These are phyloP conservation scores for Macrophya annulata DNA, from an alignment of 2,888 invertebrate genomes.

Conservation along the genomic window DNA sequence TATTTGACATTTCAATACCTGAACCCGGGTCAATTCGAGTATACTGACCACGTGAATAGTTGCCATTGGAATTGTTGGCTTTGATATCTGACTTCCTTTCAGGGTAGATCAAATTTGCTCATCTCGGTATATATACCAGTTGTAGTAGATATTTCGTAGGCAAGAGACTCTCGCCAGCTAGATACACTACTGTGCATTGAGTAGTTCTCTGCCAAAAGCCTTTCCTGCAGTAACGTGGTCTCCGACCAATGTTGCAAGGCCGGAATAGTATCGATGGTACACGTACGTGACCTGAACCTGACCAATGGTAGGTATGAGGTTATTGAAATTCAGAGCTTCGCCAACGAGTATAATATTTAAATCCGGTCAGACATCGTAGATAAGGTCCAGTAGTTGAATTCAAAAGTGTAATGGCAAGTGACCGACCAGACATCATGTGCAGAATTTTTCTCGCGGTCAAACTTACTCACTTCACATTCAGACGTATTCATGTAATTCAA, in stretches of 20 bases:
- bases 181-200: neutral
- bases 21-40: neutral
- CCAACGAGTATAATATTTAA: constrained; percentile 23
- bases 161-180: constrained; percentile 7
- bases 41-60: constrained; percentile 4
- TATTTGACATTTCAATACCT: neutral
- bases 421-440: neutral
- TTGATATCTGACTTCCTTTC: constrained; percentile 25
- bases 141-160: neutral
- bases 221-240: neutral
- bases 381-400: constrained; percentile 13
- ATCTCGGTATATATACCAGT: constrained; percentile 8
- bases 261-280: neutral
- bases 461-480: neutral
- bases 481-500: neutral
- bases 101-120: constrained; percentile 17
- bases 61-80: constrained; percentile 2
- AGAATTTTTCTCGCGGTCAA: neutral
- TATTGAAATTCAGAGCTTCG: constrained; percentile 37
- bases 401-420: neutral
- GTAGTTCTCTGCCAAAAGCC: constrained; percentile 14
- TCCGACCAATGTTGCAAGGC: neutral
- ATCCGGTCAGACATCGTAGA: constrained; percentile 11
- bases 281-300: constrained; percentile 26
- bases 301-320: constrained; percentile 19